These are phyloP conservation scores for Trematocara stigmaticum DNA, from an alignment of 2,113 vertebrate genomes.

Conservation along the genomic window DNA sequence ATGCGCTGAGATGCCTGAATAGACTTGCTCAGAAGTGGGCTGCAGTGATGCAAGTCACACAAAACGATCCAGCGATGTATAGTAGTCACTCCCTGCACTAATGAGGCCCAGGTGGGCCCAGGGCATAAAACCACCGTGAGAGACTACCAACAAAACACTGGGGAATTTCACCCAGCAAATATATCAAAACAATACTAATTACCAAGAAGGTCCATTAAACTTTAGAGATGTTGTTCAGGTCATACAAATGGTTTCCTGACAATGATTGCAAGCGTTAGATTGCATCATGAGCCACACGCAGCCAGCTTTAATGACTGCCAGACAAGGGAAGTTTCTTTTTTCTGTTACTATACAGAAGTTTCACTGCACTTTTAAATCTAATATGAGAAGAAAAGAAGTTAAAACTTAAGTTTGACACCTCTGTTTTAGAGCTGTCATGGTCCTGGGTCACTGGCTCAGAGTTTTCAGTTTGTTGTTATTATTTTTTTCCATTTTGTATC, in stretches of 20 bases:
- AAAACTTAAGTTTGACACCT: background rate
- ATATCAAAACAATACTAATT: background rate
- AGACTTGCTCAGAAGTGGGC: background rate
- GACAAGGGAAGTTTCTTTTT: rapidly evolving
- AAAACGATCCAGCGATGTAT: background rate
- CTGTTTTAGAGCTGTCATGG: background rate
- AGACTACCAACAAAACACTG: background rate
- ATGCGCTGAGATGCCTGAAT: background rate
- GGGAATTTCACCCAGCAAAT: rapidly evolving
- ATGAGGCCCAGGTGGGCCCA: background rate
- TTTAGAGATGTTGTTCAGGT: background rate
- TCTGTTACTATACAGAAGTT: background rate
- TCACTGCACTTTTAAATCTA: background rate
- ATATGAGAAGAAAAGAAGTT: background rate
- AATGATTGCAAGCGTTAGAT: background rate
- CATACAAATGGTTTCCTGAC: background rate
- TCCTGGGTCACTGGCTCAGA: background rate
- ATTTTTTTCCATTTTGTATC: background rate
- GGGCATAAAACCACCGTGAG: background rate
- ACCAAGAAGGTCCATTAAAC: background rate
- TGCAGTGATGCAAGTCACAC: rapidly evolving
- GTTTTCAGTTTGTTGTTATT: background rate
- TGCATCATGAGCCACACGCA: rapidly evolving
- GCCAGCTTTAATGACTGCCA: background rate
- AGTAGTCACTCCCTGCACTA: background rate